Conservation (phyloP, 2,888 invertebrate species). For the Lepidocyrtoides sp. region DNA sequence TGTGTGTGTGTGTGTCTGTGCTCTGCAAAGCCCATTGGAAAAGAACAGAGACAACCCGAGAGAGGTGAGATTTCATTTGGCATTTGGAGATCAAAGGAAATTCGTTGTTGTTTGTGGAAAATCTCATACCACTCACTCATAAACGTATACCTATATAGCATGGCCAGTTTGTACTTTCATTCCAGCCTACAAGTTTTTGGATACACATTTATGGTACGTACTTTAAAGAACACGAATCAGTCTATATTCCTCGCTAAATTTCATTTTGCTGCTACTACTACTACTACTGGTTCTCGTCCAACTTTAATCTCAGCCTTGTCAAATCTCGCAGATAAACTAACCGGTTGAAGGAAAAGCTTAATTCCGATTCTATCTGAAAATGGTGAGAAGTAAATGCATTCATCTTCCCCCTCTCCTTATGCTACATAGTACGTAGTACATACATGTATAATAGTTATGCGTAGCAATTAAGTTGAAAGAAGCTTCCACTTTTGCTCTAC, state of each 20-base stretch:
- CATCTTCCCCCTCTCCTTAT: neutral
- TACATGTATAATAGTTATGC: conserved; percentile 9
- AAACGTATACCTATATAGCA: neutral
- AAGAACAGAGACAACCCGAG: conserved; percentile 29
- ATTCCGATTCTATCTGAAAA: neutral
- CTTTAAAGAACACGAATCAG: neutral
- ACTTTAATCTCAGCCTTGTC: conserved; percentile 42
- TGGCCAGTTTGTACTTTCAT: neutral
- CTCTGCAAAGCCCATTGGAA: neutral
- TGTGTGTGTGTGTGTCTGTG: too few species aligned
- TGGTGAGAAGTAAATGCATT: neutral
- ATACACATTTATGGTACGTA: too few species aligned
- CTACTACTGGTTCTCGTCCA: too few species aligned
- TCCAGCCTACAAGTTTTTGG: neutral
- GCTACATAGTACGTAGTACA: too few species aligned
- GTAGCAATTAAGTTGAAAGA: conserved; percentile 4
- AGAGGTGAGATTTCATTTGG: conserved; percentile 78
- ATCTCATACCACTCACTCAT: conserved; percentile 66
- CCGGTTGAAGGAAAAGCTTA: conserved; percentile 10
- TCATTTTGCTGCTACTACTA: conserved; percentile 4
- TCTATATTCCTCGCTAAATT: neutral
- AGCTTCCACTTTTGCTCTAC: neutral
- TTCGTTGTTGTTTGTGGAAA: conserved; percentile 76
- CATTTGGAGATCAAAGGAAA: conserved; percentile 77
- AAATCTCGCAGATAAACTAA: conserved; percentile 6